A percentile compares a stretch with the other conserved stretches of the same genome.
Conservation (phyloP, 2,797 vertebrate genomes). For the Sebastes steindachneri region DNA sequence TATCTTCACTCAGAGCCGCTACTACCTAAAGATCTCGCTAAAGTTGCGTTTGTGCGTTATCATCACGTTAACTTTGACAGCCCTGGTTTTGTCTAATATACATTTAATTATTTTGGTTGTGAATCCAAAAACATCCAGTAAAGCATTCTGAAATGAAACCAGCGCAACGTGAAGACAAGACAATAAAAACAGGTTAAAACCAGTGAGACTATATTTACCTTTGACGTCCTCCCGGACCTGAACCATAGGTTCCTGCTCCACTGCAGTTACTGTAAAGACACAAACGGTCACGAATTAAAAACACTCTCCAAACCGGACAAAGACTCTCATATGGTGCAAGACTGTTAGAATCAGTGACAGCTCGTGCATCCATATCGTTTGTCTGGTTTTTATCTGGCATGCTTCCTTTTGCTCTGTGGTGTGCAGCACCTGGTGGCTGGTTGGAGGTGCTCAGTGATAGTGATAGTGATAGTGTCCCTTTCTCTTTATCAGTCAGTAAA, state of each 20-base stretch:
- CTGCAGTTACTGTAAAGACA: constrained; percentile 84
- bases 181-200: not conserved
- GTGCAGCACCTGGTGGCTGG: constrained; percentile 12
- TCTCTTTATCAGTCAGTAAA: constrained; percentile 30
- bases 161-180: not conserved
- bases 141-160: not conserved
- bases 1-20: too few relatives aligned
- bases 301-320: not conserved
- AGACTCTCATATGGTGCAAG: constrained; percentile 30
- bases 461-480: constrained; percentile 34
- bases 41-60: too few relatives aligned
- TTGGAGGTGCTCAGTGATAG: constrained; percentile 31
- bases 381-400: constrained; percentile 35
- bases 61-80: too few relatives aligned
- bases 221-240: constrained; percentile 83
- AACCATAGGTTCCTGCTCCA: constrained; percentile 78
- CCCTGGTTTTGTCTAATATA: not conserved
- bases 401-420: constrained; percentile 49
- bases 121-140: not conserved
- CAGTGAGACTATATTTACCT: constrained; percentile 84
- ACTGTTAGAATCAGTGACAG: constrained; percentile 63
- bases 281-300: constrained; percentile 43
- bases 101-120: not conserved
- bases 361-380: constrained; percentile 65
- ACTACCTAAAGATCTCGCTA: too few relatives aligned